Evolutionary conservation across 2,888 invertebrate species (phyloP).

Genomic region (Nomada fucata): DNA sequence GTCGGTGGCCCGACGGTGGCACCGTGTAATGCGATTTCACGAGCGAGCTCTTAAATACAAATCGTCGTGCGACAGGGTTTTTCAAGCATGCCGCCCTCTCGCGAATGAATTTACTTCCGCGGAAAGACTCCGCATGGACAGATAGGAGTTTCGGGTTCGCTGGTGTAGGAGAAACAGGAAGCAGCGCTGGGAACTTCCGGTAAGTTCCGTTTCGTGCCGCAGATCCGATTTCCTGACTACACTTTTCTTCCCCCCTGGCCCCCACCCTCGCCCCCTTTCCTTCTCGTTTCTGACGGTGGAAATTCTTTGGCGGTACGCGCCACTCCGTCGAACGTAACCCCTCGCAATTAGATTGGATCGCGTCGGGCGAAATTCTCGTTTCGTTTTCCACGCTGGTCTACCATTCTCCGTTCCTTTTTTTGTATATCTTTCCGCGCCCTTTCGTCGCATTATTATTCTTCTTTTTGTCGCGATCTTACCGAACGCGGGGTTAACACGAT

Average conservation of each 20-base stretch:
- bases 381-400: neutral
- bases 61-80: constrained; percentile 52
- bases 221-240: constrained; percentile 51
- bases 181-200: constrained; percentile 30
- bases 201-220: constrained; percentile 42
- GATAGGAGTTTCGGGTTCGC: neutral
- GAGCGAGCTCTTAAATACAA: constrained; percentile 52
- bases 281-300: constrained; percentile 20
- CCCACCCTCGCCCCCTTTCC: neutral
- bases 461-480: neutral
- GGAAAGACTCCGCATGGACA: constrained; percentile 13
- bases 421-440: neutral
- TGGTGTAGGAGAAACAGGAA: neutral
- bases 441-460: neutral
- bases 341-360: constrained; percentile 75
- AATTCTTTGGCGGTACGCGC: constrained; percentile 56
- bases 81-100: constrained; percentile 30
- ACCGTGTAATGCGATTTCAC: constrained; percentile 50
- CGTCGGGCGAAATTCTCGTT: constrained; percentile 65
- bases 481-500: neutral
- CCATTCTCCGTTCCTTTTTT: neutral
- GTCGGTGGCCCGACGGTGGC: neutral
- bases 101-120: constrained; percentile 52
- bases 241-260: constrained; percentile 20
- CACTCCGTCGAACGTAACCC: constrained; percentile 65